A percentile compares a stretch with the other conserved stretches of the same genome.
phyloP scores from a whole-genome alignment of 2,797 vertebrate species.

The Silurus aristotelis region DNA sequence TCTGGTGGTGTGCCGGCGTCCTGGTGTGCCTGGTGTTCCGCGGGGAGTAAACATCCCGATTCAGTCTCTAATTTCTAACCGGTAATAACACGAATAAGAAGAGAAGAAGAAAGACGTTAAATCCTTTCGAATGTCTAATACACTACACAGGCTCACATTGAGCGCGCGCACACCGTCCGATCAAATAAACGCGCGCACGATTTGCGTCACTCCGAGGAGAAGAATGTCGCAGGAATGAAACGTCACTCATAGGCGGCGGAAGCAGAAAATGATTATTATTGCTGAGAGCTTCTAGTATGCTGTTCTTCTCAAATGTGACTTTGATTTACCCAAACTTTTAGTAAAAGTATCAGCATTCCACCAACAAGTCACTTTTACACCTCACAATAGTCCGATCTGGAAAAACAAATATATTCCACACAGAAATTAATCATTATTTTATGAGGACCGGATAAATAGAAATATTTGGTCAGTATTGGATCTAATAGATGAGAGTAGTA shows the following conservation, averaged over 20 bases:
- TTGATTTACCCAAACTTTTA: no score
- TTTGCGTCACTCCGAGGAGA: background rate
- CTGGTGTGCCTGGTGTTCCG: conserved; percentile 59
- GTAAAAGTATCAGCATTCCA: no score
- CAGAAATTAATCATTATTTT: no score
- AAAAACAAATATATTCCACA: no score
- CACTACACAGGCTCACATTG: accelerated
- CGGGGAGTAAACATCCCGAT: conserved; percentile 73
- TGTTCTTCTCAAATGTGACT: no score
- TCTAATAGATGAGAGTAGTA: background rate
- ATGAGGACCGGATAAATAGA: no score
- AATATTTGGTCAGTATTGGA: background rate
- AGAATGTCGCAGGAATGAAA: background rate
- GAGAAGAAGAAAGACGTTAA: no score
- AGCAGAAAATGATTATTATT: background rate
- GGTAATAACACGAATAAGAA: no score
- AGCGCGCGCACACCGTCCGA: conserved; percentile 1
- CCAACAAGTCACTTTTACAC: no score
- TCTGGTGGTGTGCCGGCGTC: conserved; percentile 67
- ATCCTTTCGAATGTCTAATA: background rate
- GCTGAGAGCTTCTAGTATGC: no score
- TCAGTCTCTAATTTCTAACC: background rate
- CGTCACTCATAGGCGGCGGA: background rate
- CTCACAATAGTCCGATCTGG: no score
- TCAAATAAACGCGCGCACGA: background rate